phyloP scores from a whole-genome alignment of 2,797 vertebrate genomes.

The Aldrovandia affinis region DNA sequence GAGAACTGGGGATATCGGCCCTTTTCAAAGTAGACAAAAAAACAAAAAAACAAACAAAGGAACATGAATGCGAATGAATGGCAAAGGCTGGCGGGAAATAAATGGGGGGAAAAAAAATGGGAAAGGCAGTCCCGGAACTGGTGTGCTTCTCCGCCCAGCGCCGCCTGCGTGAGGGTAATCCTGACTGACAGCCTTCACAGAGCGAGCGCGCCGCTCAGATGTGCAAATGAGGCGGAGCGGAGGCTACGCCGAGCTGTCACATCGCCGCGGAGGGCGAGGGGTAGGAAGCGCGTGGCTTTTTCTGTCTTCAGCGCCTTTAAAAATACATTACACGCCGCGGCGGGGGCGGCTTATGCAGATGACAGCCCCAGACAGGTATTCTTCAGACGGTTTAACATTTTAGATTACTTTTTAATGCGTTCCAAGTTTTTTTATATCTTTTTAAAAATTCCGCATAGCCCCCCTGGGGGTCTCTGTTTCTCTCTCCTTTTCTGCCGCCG shows the following conservation, averaged over 20 bases:
- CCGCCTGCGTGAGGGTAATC: neutral
- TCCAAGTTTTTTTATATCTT: too few species aligned
- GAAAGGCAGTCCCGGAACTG: neutral
- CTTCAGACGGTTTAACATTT: slow-evolving; percentile 7
- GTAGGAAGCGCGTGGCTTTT: neutral
- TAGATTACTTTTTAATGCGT: neutral
- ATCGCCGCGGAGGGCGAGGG: neutral
- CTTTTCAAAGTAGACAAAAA: too few species aligned
- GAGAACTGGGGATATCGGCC: neutral
- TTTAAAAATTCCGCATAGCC: neutral
- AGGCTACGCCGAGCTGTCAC: neutral
- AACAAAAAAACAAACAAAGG: neutral
- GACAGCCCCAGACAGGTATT: neutral
- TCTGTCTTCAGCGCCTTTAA: slow-evolving; percentile 1
- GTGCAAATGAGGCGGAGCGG: slow-evolving; percentile 12
- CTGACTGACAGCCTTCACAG: neutral
- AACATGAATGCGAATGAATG: neutral
- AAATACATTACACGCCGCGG: slow-evolving; percentile 10
- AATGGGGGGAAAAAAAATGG: neutral
- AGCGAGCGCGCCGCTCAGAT: neutral
- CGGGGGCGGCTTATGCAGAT: neutral
- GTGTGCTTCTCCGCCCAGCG: neutral
- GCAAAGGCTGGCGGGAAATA: neutral
- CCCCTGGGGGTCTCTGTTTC: neutral
- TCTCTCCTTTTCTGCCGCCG: neutral